phyloP scores from a whole-genome alignment of 2,888 invertebrate species.

The Fragum fragum region DNA sequence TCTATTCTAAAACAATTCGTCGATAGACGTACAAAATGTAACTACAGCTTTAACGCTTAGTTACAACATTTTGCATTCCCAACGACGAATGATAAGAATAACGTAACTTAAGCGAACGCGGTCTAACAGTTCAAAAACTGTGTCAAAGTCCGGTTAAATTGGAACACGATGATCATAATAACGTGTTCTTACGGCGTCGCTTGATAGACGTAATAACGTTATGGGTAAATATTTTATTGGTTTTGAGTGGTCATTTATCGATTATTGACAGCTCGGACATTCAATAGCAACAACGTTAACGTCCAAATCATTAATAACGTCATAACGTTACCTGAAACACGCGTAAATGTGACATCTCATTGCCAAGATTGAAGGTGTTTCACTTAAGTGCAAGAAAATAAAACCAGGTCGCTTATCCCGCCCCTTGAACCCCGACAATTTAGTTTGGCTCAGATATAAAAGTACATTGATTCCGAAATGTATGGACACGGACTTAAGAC shows the following conservation, averaged over 20 bases:
- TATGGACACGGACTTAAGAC: too few species aligned
- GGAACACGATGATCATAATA: not conserved
- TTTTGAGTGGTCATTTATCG: slow-evolving; percentile 4
- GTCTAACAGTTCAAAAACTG: not conserved
- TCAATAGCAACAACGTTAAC: not conserved
- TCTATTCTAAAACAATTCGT: too few species aligned
- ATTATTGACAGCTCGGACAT: slow-evolving; percentile 3
- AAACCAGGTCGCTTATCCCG: too few species aligned
- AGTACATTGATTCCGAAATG: too few species aligned
- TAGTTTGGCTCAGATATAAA: too few species aligned
- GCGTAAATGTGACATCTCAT: not conserved
- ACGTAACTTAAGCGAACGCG: too few species aligned
- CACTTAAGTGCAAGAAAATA: not conserved
- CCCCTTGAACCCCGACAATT: too few species aligned
- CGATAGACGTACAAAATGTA: too few species aligned
- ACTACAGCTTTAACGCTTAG: too few species aligned
- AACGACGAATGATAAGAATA: too few species aligned
- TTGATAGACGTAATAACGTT: not conserved
- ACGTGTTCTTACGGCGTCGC: not conserved
- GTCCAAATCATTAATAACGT: not conserved
- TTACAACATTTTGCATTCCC: too few species aligned
- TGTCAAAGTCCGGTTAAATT: not conserved
- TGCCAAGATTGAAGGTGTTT: not conserved
- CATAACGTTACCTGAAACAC: not conserved
- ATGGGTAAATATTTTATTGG: slow-evolving; percentile 3